Percentiles rank a stretch among this genome's conserved stretches.
Conservation (phyloP, 2,888 invertebrate genomes). For the Lysandra coridon region DNA sequence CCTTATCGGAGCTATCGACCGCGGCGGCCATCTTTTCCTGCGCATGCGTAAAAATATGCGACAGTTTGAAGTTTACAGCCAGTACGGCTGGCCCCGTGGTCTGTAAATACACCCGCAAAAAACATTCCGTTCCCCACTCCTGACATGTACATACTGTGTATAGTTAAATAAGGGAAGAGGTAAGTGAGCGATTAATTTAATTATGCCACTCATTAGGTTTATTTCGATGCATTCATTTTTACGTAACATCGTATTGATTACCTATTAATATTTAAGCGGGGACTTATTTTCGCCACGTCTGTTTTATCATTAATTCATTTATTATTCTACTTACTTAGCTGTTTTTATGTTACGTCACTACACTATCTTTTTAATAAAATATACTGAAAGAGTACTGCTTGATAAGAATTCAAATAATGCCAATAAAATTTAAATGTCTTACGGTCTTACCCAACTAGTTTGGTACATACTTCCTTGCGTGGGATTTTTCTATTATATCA, state of each 20-base stretch:
- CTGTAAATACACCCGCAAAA: constrained; percentile 68
- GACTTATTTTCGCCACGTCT: constrained; percentile 5
- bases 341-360: background rate
- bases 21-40: constrained; percentile 45
- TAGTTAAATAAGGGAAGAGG: constrained; percentile 23
- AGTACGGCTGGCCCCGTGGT: constrained; percentile 57
- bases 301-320: background rate
- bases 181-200: constrained; percentile 11
- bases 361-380: background rate
- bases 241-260: constrained; percentile 11
- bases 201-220: background rate
- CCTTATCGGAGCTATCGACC: constrained; percentile 70
- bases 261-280: background rate
- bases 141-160: constrained; percentile 32
- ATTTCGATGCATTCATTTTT: background rate
- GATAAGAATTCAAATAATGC: constrained; percentile 8
- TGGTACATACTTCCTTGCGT: background rate
- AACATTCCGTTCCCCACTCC: constrained; percentile 35
- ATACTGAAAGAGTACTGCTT: background rate
- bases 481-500: background rate
- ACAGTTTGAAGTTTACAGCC: constrained; percentile 67
- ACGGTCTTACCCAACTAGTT: background rate
- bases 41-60: constrained; percentile 70
- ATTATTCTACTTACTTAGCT: background rate
- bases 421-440: background rate